Evolutionary conservation across 2,113 vertebrate species (phyloP).

Genomic region (Ivindomyrus marchei): DNA sequence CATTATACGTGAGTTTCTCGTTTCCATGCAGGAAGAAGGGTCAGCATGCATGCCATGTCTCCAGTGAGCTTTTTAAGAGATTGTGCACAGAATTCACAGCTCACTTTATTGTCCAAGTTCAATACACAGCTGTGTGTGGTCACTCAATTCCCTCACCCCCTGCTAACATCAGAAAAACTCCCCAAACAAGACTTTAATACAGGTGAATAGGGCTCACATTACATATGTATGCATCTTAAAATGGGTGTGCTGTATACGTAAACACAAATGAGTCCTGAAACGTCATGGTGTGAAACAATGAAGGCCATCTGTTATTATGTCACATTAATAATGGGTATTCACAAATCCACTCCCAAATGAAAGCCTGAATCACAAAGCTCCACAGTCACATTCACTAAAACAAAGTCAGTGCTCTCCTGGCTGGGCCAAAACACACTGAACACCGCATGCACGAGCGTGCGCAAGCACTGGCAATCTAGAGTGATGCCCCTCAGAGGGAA

Average conservation of each 20-base stretch:
- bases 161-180: neutral
- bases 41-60: neutral
- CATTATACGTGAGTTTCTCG: neutral
- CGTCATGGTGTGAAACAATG: constrained; percentile 26
- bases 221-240: constrained; percentile 22
- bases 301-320: constrained; percentile 41
- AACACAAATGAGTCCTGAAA: constrained; percentile 16
- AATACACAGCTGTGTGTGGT: constrained; percentile 11
- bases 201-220: neutral
- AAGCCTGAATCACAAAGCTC: constrained; percentile 33
- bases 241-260: constrained; percentile 14
- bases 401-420: constrained; percentile 1
- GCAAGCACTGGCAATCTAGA: neutral
- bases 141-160: neutral
- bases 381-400: constrained; percentile 18
- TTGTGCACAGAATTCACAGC: neutral
- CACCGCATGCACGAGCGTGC: neutral
- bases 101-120: constrained; percentile 2
- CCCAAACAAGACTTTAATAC: neutral
- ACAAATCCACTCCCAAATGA: constrained; percentile 45
- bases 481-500: neutral
- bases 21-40: neutral
- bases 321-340: constrained; percentile 49
- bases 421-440: neutral
- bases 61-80: neutral